These are phyloP conservation scores for Grapholita molesta DNA, from an alignment of 1,140 invertebrate genomes.

Conservation along the genomic window DNA sequence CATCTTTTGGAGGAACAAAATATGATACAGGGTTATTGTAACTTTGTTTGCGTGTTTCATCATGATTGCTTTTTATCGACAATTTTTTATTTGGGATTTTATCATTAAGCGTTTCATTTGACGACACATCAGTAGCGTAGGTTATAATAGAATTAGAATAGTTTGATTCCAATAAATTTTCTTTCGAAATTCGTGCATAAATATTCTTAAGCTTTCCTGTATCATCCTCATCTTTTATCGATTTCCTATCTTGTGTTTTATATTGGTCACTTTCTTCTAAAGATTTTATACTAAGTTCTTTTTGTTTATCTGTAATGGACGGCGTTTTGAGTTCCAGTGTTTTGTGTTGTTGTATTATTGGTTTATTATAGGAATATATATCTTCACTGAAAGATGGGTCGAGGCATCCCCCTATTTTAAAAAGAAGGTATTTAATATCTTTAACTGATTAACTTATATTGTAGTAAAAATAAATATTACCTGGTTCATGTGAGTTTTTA, in stretches of 20 bases:
- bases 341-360: conserved; percentile 17
- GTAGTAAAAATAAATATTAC: background rate
- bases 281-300: conserved; percentile 17
- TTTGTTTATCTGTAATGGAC: background rate
- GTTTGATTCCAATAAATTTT: conserved; percentile 25
- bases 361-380: conserved; percentile 47
- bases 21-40: conserved; percentile 36
- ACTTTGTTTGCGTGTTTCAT: conserved; percentile 29
- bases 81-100: conserved; percentile 25
- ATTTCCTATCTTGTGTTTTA: conserved; percentile 5
- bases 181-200: conserved; percentile 1
- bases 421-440: background rate
- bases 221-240: background rate
- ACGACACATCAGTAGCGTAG: conserved; percentile 37
- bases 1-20: conserved; percentile 38
- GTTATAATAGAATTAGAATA: conserved; percentile 47
- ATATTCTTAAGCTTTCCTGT: background rate
- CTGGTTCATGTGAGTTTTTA: background rate
- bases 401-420: background rate
- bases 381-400: conserved; percentile 59
- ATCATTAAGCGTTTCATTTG: conserved; percentile 23
- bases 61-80: conserved; percentile 23
- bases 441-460: background rate
- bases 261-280: conserved; percentile 13
- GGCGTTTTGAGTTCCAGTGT: background rate